Evolutionary conservation across 1,140 invertebrate genomes (phyloP), one percentile per base, ranked within the genome.

Genomic region (Zaprionus gabonicus): DNA sequence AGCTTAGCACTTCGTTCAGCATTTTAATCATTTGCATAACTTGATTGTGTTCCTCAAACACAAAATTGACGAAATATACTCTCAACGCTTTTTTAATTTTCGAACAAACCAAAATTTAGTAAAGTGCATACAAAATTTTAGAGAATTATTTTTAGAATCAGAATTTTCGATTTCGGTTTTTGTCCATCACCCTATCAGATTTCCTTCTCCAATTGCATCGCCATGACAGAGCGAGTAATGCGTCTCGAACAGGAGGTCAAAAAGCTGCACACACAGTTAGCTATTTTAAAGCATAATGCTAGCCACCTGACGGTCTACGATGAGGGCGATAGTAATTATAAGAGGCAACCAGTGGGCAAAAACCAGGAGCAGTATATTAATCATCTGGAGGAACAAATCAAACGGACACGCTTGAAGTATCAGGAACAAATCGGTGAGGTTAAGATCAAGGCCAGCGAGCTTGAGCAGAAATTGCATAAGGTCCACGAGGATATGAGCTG

Each of bases 311-410:
- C 49, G 17, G 25, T 3, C 4, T 46, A 41, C 28, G 27, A n/a
- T 4, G 65, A 59, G 2, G 59, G 67, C 3, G 78, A 57, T 13
- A 23, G 34, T 25, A 38, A 27, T 12, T 25, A 41, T 0, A 36
- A 4, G 20, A 27, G 0, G 51, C 34, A 15, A 7, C 44, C 10
- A 5, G 13, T 2, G 9, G 13, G 7, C 3, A 36, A 27, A 57
- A 71, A 7, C 3, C 49, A 90, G 59, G 62, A 79, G 4, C 23
- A 27, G 5, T 88, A 88, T 20, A 84, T 88, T 1, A 49, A 53
- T 17, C 76, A 68, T 34, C 53, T 88, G 20, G 84, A 88, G 71
- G 66, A 90, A 5, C 74, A 88, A 27, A 84, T 88, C n/a, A 58
- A 74, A n/a, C 17, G 23, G 3, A 69, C 78, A 0, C 78, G 81